Conservation (phyloP, 2,888 invertebrate genomes). For the Atethmia centrago region DNA sequence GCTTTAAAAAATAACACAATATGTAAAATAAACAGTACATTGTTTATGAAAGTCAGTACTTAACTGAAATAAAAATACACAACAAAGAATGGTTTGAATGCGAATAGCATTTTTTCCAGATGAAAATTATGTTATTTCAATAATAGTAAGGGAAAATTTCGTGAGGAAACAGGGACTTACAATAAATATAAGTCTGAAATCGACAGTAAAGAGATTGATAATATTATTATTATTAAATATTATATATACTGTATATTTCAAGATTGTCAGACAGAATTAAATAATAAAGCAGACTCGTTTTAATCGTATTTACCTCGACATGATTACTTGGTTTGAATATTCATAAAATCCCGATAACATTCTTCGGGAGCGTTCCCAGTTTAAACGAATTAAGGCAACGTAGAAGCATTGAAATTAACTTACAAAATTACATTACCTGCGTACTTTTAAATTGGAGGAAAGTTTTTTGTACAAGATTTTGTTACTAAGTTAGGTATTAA, state of each 20-base stretch:
- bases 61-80: neutral
- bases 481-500: slow-evolving; percentile 21
- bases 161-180: neutral
- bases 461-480: slow-evolving; percentile 39
- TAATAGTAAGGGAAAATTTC: neutral
- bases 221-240: slow-evolving; percentile 2
- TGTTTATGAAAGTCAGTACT: neutral
- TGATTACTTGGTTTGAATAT: slow-evolving; percentile 79
- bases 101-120: neutral
- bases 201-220: neutral
- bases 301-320: slow-evolving; percentile 76
- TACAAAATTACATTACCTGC: slow-evolving; percentile 54
- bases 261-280: slow-evolving; percentile 25
- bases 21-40: neutral
- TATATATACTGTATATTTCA: neutral
- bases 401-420: slow-evolving; percentile 58
- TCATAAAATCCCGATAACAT: slow-evolving; percentile 77
- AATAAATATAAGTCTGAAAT: neutral
- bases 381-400: slow-evolving; percentile 71
- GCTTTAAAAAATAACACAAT: neutral
- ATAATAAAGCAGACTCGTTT: slow-evolving; percentile 72
- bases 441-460: slow-evolving; percentile 42
- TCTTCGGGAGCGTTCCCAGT: slow-evolving; percentile 72
- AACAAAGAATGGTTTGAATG: neutral
- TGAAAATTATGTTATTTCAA: neutral